Conservation (phyloP, 2,797 vertebrate species). For the Coilia nasus region DNA sequence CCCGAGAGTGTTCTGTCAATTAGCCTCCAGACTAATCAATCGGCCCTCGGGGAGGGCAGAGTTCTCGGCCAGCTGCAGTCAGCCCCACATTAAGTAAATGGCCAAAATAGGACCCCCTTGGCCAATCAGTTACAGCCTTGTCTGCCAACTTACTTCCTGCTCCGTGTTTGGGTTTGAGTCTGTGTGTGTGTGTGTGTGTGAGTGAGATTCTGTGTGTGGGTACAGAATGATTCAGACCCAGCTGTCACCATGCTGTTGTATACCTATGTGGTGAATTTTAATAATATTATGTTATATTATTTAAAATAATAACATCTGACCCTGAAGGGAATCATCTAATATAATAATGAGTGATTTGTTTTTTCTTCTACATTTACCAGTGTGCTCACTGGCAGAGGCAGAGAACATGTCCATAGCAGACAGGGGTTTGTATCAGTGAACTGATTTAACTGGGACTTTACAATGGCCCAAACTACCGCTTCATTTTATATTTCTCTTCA, state of each 20-base stretch:
- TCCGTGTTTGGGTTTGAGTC: neutral
- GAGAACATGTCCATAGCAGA: neutral
- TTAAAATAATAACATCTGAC: neutral
- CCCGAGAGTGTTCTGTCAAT: slow-evolving; percentile 54
- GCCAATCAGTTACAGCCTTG: slow-evolving; percentile 34
- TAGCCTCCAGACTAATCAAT: slow-evolving; percentile 59
- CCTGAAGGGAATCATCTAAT: neutral
- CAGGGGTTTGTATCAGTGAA: neutral
- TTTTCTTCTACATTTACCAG: neutral
- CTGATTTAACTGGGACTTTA: neutral
- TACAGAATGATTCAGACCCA: slow-evolving; percentile 50
- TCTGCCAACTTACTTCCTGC: neutral
- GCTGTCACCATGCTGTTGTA: slow-evolving; percentile 50
- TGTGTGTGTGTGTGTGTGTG: slow-evolving; percentile 13
- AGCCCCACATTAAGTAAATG: slow-evolving; percentile 48
- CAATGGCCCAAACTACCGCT: neutral
- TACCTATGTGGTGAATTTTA: neutral
- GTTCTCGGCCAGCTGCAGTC: slow-evolving; percentile 30
- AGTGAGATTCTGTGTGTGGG: neutral
- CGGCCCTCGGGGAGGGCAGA: slow-evolving; percentile 53
- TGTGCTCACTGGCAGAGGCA: neutral
- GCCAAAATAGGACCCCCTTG: slow-evolving; percentile 46
- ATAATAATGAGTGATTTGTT: neutral
- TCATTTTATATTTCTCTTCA: neutral
- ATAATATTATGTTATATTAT: neutral